phyloP scores from a whole-genome alignment of 2,888 invertebrate species.

The Patella caerulea region DNA sequence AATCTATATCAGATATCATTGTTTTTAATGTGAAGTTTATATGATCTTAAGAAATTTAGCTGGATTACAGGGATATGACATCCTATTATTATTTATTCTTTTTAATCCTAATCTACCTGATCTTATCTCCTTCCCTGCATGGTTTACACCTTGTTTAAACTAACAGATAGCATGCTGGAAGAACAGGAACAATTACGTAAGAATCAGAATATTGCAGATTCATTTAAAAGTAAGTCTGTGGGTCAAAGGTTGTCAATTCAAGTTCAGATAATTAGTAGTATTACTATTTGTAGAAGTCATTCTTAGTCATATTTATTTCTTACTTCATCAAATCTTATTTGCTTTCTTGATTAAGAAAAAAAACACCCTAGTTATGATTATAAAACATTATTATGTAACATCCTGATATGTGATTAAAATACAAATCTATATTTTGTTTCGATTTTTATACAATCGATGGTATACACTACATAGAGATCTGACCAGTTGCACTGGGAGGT shows the following conservation, averaged over 20 bases:
- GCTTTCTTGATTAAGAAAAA: too few relatives aligned
- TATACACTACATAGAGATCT: too few relatives aligned
- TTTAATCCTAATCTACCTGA: not conserved
- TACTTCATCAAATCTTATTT: too few relatives aligned
- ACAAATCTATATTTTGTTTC: too few relatives aligned
- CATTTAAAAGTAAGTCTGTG: constrained; percentile 58
- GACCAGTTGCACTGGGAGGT: too few relatives aligned
- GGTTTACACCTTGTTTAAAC: constrained; percentile 8
- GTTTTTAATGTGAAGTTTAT: constrained; percentile 2
- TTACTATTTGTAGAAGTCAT: not conserved
- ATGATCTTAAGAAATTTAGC: not conserved
- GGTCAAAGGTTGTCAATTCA: too few relatives aligned
- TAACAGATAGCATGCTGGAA: constrained; percentile 59
- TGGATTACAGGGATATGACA: not conserved
- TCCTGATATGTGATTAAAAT: too few relatives aligned
- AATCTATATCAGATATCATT: too few relatives aligned
- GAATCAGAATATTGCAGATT: constrained; percentile 54
- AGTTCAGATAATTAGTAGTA: too few relatives aligned
- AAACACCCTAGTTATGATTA: too few relatives aligned
- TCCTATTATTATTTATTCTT: not conserved
- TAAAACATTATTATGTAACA: too few relatives aligned
- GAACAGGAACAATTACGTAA: constrained; percentile 57
- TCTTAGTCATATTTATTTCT: not conserved
- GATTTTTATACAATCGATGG: too few relatives aligned
- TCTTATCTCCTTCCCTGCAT: constrained; percentile 22